Conservation (phyloP, 1,140 invertebrate species). For the Hylaeus volcanicus region DNA sequence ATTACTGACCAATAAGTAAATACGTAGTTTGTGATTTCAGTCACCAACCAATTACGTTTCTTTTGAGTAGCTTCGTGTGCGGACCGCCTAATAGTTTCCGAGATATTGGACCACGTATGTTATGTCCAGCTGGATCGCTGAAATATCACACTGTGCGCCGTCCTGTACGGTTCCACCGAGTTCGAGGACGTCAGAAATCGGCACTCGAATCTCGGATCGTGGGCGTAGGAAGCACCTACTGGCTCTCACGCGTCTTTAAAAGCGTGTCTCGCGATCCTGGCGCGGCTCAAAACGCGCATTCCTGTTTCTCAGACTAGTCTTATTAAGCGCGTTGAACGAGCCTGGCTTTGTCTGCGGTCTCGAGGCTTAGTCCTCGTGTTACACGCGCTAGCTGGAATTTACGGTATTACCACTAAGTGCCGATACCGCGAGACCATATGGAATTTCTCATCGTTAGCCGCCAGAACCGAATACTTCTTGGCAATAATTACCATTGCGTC, state of each 20-base stretch:
- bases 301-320: background rate
- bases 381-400: constrained; percentile 21
- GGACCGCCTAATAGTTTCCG: no score
- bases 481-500: constrained; percentile 16
- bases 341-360: background rate
- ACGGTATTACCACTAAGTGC: constrained; percentile 16
- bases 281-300: constrained; percentile 14
- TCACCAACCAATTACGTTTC: no score
- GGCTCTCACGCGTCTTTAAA: background rate
- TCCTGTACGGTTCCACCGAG: no score
- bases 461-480: background rate
- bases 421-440: background rate
- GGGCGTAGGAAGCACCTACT: constrained; percentile 37
- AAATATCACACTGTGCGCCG: no score
- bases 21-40: no score
- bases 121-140: no score
- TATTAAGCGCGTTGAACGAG: background rate
- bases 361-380: background rate
- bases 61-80: no score
- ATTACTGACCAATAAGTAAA: no score
- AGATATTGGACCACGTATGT: no score
- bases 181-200: background rate
- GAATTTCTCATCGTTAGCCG: constrained; percentile 30
- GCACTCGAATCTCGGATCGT: constrained; percentile 17
- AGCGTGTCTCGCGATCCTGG: background rate